Base-by-base conservation (phyloP, 2,888 invertebrate genomes). In the Loripinus fragilis region DNA sequence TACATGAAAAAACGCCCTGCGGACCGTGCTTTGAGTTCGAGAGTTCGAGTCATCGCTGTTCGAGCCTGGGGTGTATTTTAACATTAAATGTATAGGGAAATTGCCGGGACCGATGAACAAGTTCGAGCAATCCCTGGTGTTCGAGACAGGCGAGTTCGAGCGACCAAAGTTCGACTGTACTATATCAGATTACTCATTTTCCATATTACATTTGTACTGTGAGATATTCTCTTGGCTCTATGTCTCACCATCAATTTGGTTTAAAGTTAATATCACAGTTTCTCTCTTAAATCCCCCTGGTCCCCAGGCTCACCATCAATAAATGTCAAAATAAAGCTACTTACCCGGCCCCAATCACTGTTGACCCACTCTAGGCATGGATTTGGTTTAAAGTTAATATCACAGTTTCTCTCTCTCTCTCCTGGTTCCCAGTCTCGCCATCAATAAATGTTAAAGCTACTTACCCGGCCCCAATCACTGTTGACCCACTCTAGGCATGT, bases 401-500 rank as follows among this genome's bases (percentile, higher is more conserved):
- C 86, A 86, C 93, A 93, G 17, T 89, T 73, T 17, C 83, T 84
- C 28, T 81, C 80, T 2, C n/a, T n/a, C 85, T 86, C 12, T 90
- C 91, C 23, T 81, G 81, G 38, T 74, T 75, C 1, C 79, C 80
- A n/a, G 87, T 88, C 78, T 76, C 85, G 25, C 65, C 86, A 78
- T 89, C 85, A n/a, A n/a, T n/a, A n/a, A n/a, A n/a, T n/a, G n/a
- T n/a, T n/a, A n/a, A n/a, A n/a, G n/a, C n/a, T n/a, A n/a, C n/a
- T n/a, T n/a, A n/a, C n/a, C 87, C 87, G 73, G 30, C 87, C 86
- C 93, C 93, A 94, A 7, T 89, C 88, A 2, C 91, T 87, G 1
- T 87, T 81, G 35, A 85, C 81, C 93, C 94, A 94, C 23, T 90
- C 88, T 3, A 88, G 76, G 80, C 94, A 94, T 2, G n/a, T n/a